These are phyloP conservation scores for Dasysyrphus albostriatus DNA, from an alignment of 2,888 invertebrate genomes.

Conservation along the genomic window DNA sequence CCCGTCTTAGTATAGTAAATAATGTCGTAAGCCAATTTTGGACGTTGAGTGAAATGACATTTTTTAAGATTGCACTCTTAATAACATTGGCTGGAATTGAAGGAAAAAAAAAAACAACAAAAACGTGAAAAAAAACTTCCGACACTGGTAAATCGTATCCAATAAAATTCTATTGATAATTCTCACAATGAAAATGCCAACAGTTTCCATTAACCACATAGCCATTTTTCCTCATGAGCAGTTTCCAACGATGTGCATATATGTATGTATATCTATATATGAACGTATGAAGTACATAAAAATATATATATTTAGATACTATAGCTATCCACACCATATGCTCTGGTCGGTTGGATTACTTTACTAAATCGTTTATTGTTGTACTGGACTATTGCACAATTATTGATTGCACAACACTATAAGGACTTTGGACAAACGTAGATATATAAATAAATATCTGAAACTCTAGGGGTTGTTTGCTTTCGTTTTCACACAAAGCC, in stretches of 20 bases:
- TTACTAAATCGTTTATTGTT: conserved; percentile 63
- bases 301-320: not conserved
- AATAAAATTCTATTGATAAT: conserved; percentile 70
- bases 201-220: conserved; percentile 60
- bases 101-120: not conserved
- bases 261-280: not conserved
- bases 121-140: conserved; percentile 3
- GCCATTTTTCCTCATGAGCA: conserved; percentile 5
- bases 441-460: conserved; percentile 1
- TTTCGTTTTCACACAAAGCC: conserved; percentile 52
- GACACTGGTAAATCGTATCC: conserved; percentile 50
- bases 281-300: not conserved
- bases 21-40: not conserved
- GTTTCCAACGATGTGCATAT: conserved; percentile 17
- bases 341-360: conserved; percentile 47
- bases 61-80: conserved; percentile 24
- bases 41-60: conserved; percentile 26
- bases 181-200: conserved; percentile 63
- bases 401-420: conserved; percentile 64
- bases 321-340: conserved; percentile 50
- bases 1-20: not conserved
- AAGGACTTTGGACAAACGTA: not conserved
- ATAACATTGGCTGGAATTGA: conserved; percentile 20
- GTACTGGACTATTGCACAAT: conserved; percentile 62
- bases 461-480: conserved; percentile 32